These are phyloP conservation scores for Stichodactyla mertensii DNA, from an alignment of 64 coral and sea anemone species.

Conservation along the genomic window DNA sequence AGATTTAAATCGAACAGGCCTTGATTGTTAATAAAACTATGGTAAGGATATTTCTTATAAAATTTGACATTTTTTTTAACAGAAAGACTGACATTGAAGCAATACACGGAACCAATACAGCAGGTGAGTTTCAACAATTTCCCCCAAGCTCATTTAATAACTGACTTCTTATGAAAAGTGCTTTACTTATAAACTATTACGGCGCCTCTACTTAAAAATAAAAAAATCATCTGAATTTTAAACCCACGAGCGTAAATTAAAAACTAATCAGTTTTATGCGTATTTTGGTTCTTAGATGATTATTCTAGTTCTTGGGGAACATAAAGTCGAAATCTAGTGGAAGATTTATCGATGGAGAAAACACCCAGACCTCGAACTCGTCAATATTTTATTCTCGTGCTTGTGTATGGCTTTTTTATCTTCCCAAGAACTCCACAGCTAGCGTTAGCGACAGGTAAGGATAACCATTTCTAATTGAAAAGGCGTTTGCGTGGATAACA, in stretches of 20 bases:
- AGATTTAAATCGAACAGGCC: no score
- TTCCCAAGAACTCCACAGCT: no score
- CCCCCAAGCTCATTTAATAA: neutral
- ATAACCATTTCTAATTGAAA: no score
- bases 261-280: neutral
- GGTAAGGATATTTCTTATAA: no score
- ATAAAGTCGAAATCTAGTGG: neutral
- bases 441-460: no score
- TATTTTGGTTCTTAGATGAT: neutral
- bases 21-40: no score
- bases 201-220: neutral
- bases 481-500: no score
- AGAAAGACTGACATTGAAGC: neutral
- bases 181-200: neutral
- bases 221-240: neutral
- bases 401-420: no score
- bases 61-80: neutral
- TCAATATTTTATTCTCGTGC: no score
- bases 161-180: neutral
- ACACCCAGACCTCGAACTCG: no score
- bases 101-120: neutral
- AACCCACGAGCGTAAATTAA: neutral
- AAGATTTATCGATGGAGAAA: no score
- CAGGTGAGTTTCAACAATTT: neutral
- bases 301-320: neutral